phyloP scores from a whole-genome alignment of 2,888 invertebrate genomes.

The Rotaria magnacalcarata region DNA sequence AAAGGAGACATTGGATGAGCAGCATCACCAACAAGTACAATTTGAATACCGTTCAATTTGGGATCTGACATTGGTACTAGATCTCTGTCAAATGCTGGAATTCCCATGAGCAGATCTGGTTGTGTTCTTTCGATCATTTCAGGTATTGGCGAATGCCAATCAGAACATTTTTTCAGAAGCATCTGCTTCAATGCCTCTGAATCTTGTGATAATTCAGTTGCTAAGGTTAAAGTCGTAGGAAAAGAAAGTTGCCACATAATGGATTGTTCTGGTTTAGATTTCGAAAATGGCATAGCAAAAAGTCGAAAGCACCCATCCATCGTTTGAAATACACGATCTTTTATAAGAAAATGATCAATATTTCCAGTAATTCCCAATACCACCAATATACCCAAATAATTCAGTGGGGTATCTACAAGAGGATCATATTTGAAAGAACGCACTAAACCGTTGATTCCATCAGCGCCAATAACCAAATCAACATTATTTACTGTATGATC shows the following conservation, averaged over 20 bases:
- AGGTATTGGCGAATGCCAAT: neutral
- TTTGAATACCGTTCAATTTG: neutral
- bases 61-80: neutral
- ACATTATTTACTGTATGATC: neutral
- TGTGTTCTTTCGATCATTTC: neutral
- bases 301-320: neutral
- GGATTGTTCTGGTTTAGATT: neutral
- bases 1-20: conserved; percentile 23
- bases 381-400: neutral
- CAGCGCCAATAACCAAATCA: neutral
- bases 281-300: neutral
- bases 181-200: neutral
- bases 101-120: neutral
- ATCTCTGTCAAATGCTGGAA: conserved; percentile 17
- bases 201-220: neutral
- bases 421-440: neutral
- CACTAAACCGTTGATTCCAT: neutral
- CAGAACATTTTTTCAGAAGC: neutral
- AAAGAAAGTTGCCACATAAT: neutral
- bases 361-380: neutral
- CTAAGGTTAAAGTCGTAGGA: neutral
- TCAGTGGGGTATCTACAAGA: neutral
- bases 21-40: neutral
- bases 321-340: conserved; percentile 10
- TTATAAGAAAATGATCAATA: neutral